Evolutionary conservation across 2,113 vertebrate species (phyloP).

Genomic region (Syngnathus typhle): DNA sequence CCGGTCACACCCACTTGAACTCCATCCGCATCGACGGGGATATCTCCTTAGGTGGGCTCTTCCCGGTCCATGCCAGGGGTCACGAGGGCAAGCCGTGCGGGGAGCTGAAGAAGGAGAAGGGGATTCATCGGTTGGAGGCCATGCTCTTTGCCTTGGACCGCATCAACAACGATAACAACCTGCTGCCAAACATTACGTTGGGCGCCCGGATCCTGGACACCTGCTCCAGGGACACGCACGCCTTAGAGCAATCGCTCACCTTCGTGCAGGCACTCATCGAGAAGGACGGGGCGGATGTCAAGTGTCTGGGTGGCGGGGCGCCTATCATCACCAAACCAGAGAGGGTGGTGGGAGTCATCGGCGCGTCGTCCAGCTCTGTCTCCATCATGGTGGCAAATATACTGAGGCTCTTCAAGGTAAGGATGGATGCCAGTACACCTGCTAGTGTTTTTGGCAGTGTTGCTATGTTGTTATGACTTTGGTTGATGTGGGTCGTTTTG

Average conservation of each 20-base stretch:
- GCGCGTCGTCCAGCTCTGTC: conserved; percentile 92
- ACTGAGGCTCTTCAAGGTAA: conserved; percentile 93
- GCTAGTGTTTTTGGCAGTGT: background rate
- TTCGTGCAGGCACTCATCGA: conserved; percentile 97
- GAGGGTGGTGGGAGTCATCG: conserved; percentile 90
- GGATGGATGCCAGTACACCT: conserved; percentile 1
- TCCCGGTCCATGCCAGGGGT: conserved; percentile 90
- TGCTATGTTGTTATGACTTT: background rate
- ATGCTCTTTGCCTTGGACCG: conserved; percentile 97
- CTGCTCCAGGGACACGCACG: conserved; percentile 94
- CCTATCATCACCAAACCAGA: conserved; percentile 96
- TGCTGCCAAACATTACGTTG: conserved; percentile 95
- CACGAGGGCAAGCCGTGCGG: conserved; percentile 89
- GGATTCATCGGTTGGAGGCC: conserved; percentile 92
- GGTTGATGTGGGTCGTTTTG: background rate
- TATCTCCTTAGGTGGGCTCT: conserved; percentile 92
- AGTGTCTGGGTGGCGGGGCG: conserved; percentile 84
- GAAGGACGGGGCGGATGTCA: conserved; percentile 92
- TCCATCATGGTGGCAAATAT: conserved; percentile 99
- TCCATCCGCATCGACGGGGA: conserved; percentile 97
- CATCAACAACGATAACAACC: conserved; percentile 93
- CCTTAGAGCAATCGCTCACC: conserved; percentile 95
- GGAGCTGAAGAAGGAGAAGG: conserved; percentile 97
- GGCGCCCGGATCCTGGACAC: conserved; percentile 95
- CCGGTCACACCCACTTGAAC: conserved; percentile 89